Percentiles rank a stretch among this genome's conserved stretches.
These are phyloP conservation scores for Albula glossodonta DNA, from an alignment of 2,113 vertebrate genomes.

Conservation along the genomic window DNA sequence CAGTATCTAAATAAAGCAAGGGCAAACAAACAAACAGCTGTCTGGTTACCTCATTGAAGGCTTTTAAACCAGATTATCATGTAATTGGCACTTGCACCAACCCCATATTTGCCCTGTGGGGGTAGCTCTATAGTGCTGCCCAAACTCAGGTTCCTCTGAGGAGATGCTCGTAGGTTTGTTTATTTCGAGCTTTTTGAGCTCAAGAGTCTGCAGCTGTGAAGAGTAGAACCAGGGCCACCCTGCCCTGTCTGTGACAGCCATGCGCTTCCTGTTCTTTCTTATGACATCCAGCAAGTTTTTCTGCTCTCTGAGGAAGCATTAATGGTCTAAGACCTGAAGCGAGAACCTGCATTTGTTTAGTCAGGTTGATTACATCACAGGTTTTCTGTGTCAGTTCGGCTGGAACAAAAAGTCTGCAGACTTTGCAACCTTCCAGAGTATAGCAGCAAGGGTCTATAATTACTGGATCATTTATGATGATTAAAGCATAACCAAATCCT, in stretches of 20 bases:
- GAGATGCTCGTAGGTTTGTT: not conserved
- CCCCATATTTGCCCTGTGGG: conserved; percentile 34
- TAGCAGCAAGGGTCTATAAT: not conserved
- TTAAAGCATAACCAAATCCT: not conserved
- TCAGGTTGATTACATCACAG: not conserved
- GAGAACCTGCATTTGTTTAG: not conserved
- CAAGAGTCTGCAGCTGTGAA: too few species aligned
- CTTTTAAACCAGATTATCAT: conserved; percentile 31
- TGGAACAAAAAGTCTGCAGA: not conserved
- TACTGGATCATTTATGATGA: not conserved
- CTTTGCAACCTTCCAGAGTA: not conserved
- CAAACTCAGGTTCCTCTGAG: conserved; percentile 15
- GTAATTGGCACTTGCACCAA: conserved; percentile 24
- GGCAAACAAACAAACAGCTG: conserved; percentile 23
- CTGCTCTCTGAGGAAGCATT: too few species aligned
- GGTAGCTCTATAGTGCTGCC: conserved; percentile 40
- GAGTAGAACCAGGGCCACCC: too few species aligned
- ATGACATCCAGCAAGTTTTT: not conserved
- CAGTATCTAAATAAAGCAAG: conserved; percentile 17
- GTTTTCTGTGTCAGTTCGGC: not conserved
- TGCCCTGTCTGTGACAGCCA: too few species aligned
- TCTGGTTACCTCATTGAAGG: conserved; percentile 17
- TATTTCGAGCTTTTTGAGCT: too few species aligned
- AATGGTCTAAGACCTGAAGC: not conserved
- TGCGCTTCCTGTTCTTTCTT: not conserved